phyloP scores from a whole-genome alignment of 2,113 vertebrate species.

The Gallinago undulata region DNA sequence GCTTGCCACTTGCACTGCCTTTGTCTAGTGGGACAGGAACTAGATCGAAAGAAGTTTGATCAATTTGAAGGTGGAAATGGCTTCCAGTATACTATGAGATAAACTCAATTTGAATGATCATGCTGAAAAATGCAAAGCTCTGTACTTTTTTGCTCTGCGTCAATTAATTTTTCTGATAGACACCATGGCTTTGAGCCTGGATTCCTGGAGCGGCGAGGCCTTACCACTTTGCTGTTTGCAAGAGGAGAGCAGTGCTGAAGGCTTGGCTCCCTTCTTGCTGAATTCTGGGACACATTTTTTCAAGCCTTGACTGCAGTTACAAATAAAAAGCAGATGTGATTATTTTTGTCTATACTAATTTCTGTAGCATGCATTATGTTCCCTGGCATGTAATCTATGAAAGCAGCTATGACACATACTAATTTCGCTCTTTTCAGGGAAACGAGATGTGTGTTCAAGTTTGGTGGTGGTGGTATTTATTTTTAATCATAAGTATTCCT shows the following conservation, averaged over 20 bases:
- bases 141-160: background rate
- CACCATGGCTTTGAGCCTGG: background rate
- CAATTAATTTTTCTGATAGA: background rate
- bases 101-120: background rate
- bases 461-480: background rate
- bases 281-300: slow-evolving; percentile 19
- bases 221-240: slow-evolving; percentile 12
- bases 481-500: slow-evolving; percentile 27
- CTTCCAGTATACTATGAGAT: background rate
- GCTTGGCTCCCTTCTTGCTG: slow-evolving; percentile 25
- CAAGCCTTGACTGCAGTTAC: slow-evolving; percentile 2
- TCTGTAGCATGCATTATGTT: slow-evolving; percentile 2
- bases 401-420: slow-evolving; percentile 37
- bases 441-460: background rate
- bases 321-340: slow-evolving; percentile 64
- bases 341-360: slow-evolving; percentile 35
- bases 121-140: background rate
- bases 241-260: background rate
- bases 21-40: background rate
- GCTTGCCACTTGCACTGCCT: background rate
- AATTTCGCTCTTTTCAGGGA: slow-evolving; percentile 39
- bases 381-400: slow-evolving; percentile 41
- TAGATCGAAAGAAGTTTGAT: background rate
- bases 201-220: background rate
- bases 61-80: background rate